phyloP scores from a whole-genome alignment of 1,140 invertebrate genomes.

The Philaenus spumarius region DNA sequence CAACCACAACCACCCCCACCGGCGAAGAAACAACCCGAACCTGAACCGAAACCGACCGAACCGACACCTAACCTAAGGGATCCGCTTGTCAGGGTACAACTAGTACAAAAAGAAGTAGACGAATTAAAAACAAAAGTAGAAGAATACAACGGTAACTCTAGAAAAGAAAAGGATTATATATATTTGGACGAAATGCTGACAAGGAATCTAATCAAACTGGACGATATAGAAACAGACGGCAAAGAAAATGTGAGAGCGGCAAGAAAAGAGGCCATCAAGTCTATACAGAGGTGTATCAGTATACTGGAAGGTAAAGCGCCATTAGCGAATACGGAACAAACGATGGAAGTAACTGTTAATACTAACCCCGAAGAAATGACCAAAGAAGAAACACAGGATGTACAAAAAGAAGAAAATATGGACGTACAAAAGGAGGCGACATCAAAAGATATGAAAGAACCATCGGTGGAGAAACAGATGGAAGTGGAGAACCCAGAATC shows the following conservation, averaged over 20 bases:
- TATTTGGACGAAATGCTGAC: constrained; percentile 94
- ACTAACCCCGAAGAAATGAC: too few species aligned
- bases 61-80: constrained; percentile 45
- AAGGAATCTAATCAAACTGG: constrained; percentile 81
- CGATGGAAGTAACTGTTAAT: background rate
- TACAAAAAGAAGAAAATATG: too few species aligned
- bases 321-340: background rate
- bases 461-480: too few species aligned
- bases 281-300: constrained; percentile 78
- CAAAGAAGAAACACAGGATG: too few species aligned
- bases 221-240: constrained; percentile 86
- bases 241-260: constrained; percentile 80
- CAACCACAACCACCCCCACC: constrained; percentile 18
- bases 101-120: constrained; percentile 72
- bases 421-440: too few species aligned
- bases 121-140: constrained; percentile 71
- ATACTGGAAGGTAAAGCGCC: constrained; percentile 63
- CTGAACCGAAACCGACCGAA: constrained; percentile 32
- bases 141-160: constrained; percentile 60
- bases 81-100: constrained; percentile 68
- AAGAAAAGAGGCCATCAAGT: constrained; percentile 78
- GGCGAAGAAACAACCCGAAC: constrained; percentile 19
- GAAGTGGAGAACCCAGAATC: too few species aligned
- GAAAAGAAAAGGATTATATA: constrained; percentile 76
- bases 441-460: too few species aligned